Evolutionary conservation across 1,140 invertebrate species (phyloP).

Genomic region (Bombus superbus): DNA sequence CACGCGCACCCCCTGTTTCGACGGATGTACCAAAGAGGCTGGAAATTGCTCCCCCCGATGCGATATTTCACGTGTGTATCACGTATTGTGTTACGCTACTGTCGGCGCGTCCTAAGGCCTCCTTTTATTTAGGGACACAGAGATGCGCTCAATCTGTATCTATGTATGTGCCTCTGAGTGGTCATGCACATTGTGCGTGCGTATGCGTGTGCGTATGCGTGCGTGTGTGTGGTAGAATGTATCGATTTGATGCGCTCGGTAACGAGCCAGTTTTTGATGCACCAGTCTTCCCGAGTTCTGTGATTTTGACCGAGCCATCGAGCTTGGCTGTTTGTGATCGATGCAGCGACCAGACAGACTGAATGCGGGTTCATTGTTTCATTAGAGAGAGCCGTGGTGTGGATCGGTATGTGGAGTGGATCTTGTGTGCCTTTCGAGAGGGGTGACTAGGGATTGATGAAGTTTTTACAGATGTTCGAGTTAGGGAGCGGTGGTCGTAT

Average conservation of each 20-base stretch:
- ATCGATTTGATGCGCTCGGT: slow-evolving; percentile 52
- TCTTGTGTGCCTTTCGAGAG: too few species aligned
- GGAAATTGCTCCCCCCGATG: slow-evolving; percentile 61
- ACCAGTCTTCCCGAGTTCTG: not conserved
- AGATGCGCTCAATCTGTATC: not conserved
- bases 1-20: slow-evolving; percentile 24
- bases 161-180: not conserved
- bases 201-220: too few species aligned
- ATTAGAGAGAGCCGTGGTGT: not conserved
- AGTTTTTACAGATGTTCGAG: slow-evolving; percentile 23
- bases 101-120: slow-evolving; percentile 37
- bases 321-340: not conserved
- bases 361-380: slow-evolving; percentile 19
- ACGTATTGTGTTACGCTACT: slow-evolving; percentile 60
- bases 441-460: not conserved
- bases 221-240: not conserved
- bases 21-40: slow-evolving; percentile 43
- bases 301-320: not conserved
- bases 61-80: slow-evolving; percentile 66
- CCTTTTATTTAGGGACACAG: not conserved
- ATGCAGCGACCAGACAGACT: not conserved
- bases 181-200: too few species aligned
- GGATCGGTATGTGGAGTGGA: not conserved
- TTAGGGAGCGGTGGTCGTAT: not conserved
- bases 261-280: slow-evolving; percentile 24